Evolutionary conservation across 2,888 invertebrate genomes (phyloP), one percentile per base, ranked within the genome.

Genomic region (Thysanoteuthis rhombus): DNA sequence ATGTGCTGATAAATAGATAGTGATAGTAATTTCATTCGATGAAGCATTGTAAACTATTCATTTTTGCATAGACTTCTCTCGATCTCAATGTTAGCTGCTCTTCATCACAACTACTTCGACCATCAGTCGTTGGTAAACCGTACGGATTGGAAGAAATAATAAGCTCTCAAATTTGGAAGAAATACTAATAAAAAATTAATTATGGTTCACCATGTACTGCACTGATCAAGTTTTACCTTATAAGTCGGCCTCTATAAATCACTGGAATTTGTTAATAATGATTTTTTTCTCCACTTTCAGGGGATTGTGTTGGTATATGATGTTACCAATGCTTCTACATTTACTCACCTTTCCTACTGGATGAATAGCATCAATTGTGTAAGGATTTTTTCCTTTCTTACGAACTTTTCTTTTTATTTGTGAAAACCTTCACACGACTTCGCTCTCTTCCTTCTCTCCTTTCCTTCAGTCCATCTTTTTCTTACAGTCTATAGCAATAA

Each of bases 251-350:
- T 42, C 42, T 42, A 42, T 42, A 42, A 42, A 42, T 58, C 10
- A 25, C 32, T 8, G 0, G 5, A 58, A 5, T 32, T 25, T 19
- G 22, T 52, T 22, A 22, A 22, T 52, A 52, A 25, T 52, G 4
- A 22, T 52, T 19, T n/a, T 75, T 75, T 19, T 16, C n/a, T 16
- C 36, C 16, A 75, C 10, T 75, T 36, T 38, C 95, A 97, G 98
- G 99, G 99, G 93, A 98, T 99, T 95, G 97, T 99, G 92, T 98
- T 99, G 40, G 98, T 99, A 98, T 99, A 99, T 97, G 99, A 99
- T 97, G 98, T 98, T 95, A 98, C 99, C 90, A 98, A 98, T 97
- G 97, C 98, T 96, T 98, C 98, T 96, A 98, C 98, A n/a, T 99
- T 98, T 97, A 98, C 98, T 97, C 98, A 98, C 97, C 97, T 99